Evolutionary conservation across 2,888 invertebrate genomes (phyloP).

Genomic region (Sarcophaga caerulescens): DNA sequence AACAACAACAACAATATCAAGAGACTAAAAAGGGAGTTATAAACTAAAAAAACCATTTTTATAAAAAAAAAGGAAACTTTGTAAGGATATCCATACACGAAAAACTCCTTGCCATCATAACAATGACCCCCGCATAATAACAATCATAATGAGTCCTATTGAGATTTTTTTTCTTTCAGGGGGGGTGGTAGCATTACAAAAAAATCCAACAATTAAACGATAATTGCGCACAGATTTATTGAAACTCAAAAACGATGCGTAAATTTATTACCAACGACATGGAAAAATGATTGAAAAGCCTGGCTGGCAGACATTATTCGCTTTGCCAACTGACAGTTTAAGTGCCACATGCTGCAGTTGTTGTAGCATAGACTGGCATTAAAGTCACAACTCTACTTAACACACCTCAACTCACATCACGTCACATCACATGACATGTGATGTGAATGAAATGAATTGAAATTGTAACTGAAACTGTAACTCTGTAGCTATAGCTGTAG

Average conservation of each 20-base stretch:
- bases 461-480: background rate
- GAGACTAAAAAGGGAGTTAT: background rate
- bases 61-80: too few species aligned
- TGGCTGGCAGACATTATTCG: conserved; percentile 18
- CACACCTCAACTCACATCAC: too few species aligned
- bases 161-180: conserved; percentile 9
- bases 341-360: conserved; percentile 53
- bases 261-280: conserved; percentile 16
- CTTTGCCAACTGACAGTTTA: conserved; percentile 2
- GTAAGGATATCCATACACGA: too few species aligned
- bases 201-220: conserved; percentile 52
- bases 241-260: conserved; percentile 24
- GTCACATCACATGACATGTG: too few species aligned
- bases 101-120: background rate
- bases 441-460: too few species aligned
- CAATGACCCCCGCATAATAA: conserved; percentile 25
- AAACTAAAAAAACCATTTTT: background rate
- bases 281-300: background rate
- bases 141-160: conserved; percentile 6
- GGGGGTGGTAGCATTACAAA: background rate
- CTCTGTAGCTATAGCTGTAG: background rate
- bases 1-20: background rate
- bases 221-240: conserved; percentile 65
- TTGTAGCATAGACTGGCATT: background rate
- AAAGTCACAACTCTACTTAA: too few species aligned